Conservation (phyloP, 2,888 invertebrate genomes). For the Aproaerema taeniolella region DNA sequence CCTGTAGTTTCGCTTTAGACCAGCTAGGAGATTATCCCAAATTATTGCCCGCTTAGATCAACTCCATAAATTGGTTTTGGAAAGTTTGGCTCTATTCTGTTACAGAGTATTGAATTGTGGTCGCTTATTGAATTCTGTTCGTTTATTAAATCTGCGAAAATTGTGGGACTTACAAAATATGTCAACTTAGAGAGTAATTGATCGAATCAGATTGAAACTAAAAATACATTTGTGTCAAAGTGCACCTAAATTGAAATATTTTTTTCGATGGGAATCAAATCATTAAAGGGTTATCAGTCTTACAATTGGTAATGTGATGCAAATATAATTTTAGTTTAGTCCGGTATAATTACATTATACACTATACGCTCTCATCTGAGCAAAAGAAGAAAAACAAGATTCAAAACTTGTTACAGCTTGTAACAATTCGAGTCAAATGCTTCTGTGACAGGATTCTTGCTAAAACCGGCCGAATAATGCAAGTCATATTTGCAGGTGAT, state of each 20-base stretch:
- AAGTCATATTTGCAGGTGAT: too few species aligned
- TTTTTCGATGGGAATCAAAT: too few species aligned
- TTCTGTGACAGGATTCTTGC: slow-evolving; percentile 29
- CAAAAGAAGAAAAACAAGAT: slow-evolving; percentile 48
- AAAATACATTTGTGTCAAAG: too few species aligned
- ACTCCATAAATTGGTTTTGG: slow-evolving; percentile 35
- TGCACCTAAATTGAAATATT: too few species aligned
- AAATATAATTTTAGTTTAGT: slow-evolving; percentile 44
- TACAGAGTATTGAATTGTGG: slow-evolving; percentile 5
- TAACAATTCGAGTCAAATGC: slow-evolving; percentile 55
- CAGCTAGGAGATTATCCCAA: slow-evolving; percentile 33
- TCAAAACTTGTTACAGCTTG: slow-evolving; percentile 41
- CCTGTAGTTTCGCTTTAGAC: slow-evolving; percentile 33
- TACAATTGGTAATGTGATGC: slow-evolving; percentile 42
- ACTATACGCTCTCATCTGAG: slow-evolving; percentile 69
- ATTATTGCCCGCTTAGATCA: slow-evolving; percentile 33
- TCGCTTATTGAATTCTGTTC: slow-evolving; percentile 2
- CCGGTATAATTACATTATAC: slow-evolving; percentile 54
- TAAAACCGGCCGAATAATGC: slow-evolving; percentile 34
- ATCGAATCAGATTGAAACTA: too few species aligned
- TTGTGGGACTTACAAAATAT: too few species aligned
- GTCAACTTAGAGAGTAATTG: too few species aligned
- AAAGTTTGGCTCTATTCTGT: slow-evolving; percentile 27
- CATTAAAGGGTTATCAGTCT: too few species aligned
- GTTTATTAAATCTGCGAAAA: too few species aligned